Conservation (phyloP, 2,797 vertebrate species). For the Hyperoplus immaculatus region DNA sequence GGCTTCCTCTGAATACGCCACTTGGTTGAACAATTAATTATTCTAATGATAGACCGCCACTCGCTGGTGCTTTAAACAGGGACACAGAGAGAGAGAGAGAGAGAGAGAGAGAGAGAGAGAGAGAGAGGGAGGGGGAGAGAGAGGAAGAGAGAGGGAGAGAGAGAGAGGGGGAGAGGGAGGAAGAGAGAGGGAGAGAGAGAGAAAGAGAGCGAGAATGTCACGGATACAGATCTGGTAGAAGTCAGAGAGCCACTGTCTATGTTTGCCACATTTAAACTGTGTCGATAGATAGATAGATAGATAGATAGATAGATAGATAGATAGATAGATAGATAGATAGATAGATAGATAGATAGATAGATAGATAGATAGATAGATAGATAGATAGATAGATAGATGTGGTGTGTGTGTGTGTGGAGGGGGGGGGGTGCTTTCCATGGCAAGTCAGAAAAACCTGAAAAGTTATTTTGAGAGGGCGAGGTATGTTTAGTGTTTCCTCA, state of each 20-base stretch:
- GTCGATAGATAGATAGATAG: background rate
- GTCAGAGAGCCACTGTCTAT: conserved; percentile 46
- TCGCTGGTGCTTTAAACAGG: conserved; percentile 77
- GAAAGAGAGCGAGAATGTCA: no score
- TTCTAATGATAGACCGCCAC: conserved; percentile 83
- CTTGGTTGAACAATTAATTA: conserved; percentile 87
- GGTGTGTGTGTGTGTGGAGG: no score
- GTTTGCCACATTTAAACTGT: conserved; percentile 32
- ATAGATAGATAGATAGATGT: background rate
- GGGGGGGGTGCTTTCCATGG: no score
- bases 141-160: conserved; percentile 42
- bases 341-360: conserved; percentile 27
- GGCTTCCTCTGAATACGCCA: conserved; percentile 80
- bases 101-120: conserved; percentile 23
- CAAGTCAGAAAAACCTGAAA: no score
- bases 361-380: conserved; percentile 28
- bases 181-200: conserved; percentile 56
- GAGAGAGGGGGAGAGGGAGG: conserved; percentile 18
- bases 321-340: conserved; percentile 22
- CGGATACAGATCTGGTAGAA: conserved; percentile 21
- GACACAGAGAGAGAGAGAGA: conserved; percentile 44
- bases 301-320: conserved; percentile 30
- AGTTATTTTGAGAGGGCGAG: no score
- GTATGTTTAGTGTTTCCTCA: no score
- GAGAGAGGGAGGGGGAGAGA: conserved; percentile 57